Evolutionary conservation across 2,888 invertebrate genomes (phyloP).

Genomic region (Tuta absoluta): DNA sequence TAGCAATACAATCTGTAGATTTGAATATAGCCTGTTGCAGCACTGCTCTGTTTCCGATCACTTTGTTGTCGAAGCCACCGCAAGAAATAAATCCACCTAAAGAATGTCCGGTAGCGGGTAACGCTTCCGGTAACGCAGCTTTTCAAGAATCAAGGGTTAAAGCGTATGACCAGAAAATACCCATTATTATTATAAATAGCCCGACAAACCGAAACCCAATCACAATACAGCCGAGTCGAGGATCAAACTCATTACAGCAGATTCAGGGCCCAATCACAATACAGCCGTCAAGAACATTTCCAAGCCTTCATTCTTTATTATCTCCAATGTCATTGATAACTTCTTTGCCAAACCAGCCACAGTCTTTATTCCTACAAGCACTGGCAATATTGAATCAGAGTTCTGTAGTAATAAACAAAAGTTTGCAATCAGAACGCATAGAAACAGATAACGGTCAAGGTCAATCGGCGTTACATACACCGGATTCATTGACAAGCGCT

Average conservation of each 20-base stretch:
- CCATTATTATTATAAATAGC: conserved; percentile 1
- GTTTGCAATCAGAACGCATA: not conserved
- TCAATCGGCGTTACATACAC: conserved; percentile 55
- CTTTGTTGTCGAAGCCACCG: not conserved
- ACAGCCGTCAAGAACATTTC: conserved; percentile 39
- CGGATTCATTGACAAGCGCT: conserved; percentile 66
- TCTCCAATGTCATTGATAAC: conserved; percentile 42
- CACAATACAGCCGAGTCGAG: conserved; percentile 36
- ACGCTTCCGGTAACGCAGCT: too few relatives aligned
- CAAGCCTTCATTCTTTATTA: conserved; percentile 38
- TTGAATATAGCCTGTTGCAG: conserved; percentile 19
- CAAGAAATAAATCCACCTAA: not conserved
- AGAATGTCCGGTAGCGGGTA: not conserved
- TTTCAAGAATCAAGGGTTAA: not conserved
- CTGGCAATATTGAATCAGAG: conserved; percentile 59
- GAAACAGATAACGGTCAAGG: not conserved
- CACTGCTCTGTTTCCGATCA: not conserved
- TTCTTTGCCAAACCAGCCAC: conserved; percentile 46
- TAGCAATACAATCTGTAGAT: conserved; percentile 32
- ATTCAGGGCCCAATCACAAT: conserved; percentile 35
- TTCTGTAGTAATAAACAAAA: conserved; percentile 37
- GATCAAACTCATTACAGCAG: too few relatives aligned
- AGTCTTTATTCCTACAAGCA: conserved; percentile 61
- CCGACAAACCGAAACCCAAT: conserved; percentile 34
- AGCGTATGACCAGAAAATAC: not conserved